phyloP scores from a whole-genome alignment of 2,888 invertebrate genomes.

The Diabrotica balteata region DNA sequence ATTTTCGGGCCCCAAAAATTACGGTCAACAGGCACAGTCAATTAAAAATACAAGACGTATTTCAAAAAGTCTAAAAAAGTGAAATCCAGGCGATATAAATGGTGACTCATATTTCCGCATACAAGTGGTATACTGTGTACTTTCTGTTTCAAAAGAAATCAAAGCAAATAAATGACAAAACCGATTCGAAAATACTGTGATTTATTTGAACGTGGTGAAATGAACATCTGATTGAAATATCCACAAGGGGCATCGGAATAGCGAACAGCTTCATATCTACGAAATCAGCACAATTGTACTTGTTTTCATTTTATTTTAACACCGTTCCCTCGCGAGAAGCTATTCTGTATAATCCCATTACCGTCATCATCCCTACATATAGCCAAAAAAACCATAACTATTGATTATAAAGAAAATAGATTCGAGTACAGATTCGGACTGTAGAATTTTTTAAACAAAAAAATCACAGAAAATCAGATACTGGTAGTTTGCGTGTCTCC shows the following conservation, averaged over 20 bases:
- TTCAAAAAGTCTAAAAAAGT: no score
- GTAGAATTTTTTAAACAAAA: no score
- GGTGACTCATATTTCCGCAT: no score
- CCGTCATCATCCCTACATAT: constrained; percentile 53
- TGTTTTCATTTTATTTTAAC: constrained; percentile 59
- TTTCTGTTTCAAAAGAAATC: background rate
- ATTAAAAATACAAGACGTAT: no score
- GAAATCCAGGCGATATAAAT: no score
- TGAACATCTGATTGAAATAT: constrained; percentile 55
- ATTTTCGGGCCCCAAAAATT: no score
- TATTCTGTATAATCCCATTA: constrained; percentile 59
- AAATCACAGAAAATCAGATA: no score
- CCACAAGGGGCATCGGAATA: constrained; percentile 49
- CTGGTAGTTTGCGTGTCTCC: no score
- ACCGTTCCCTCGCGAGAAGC: constrained; percentile 55
- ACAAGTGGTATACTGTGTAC: no score
- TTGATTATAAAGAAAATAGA: constrained; percentile 45
- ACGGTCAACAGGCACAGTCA: no score
- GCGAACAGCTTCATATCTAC: constrained; percentile 48
- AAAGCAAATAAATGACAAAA: constrained; percentile 1
- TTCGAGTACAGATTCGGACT: no score
- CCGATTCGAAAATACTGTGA: constrained; percentile 39
- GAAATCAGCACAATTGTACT: constrained; percentile 56
- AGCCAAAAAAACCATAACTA: constrained; percentile 50
- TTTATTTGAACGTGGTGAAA: constrained; percentile 48